Percentiles rank a stretch among this genome's conserved stretches.
Evolutionary conservation across 2,888 invertebrate genomes (phyloP).

Genomic region (Caenorhabditis plicata): DNA sequence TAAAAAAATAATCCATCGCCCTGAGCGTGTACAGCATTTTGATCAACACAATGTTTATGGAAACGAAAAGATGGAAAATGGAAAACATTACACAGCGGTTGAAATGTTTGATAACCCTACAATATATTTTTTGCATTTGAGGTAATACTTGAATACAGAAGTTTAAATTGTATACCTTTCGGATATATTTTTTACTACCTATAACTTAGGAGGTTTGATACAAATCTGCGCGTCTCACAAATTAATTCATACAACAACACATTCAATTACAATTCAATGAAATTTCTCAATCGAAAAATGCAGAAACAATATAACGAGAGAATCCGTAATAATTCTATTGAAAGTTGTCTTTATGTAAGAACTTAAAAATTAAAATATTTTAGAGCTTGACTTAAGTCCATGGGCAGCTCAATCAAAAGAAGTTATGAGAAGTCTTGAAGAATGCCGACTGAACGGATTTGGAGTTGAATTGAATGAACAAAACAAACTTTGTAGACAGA

Average conservation of each 20-base stretch:
- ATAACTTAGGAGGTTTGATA: conserved; percentile 5
- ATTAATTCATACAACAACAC: neutral
- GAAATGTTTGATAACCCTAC: neutral
- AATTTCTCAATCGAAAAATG: conserved; percentile 1
- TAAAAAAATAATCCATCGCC: conserved; percentile 25
- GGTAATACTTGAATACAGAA: too few relatives aligned
- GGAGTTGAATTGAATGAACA: conserved; percentile 1
- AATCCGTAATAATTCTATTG: neutral
- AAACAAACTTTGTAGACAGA: conserved; percentile 12
- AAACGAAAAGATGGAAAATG: conserved; percentile 6
- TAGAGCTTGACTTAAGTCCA: conserved; percentile 2
- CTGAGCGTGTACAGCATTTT: conserved; percentile 20
- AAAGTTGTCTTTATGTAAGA: neutral
- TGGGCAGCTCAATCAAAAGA: conserved; percentile 8
- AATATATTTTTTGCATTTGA: conserved; percentile 12
- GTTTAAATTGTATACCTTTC: too few relatives aligned
- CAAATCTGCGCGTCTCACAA: neutral
- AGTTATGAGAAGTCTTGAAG: conserved; percentile 11
- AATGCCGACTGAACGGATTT: conserved; percentile 9
- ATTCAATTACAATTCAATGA: neutral
- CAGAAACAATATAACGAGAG: neutral
- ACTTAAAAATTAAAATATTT: neutral
- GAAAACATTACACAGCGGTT: conserved; percentile 1
- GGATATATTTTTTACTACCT: too few relatives aligned
- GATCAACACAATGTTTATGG: conserved; percentile 10